A percentile compares a stretch with the other conserved stretches of the same genome.
These are phyloP conservation scores for Clusia tigrina DNA, from an alignment of 2,888 invertebrate species.

Conservation along the genomic window DNA sequence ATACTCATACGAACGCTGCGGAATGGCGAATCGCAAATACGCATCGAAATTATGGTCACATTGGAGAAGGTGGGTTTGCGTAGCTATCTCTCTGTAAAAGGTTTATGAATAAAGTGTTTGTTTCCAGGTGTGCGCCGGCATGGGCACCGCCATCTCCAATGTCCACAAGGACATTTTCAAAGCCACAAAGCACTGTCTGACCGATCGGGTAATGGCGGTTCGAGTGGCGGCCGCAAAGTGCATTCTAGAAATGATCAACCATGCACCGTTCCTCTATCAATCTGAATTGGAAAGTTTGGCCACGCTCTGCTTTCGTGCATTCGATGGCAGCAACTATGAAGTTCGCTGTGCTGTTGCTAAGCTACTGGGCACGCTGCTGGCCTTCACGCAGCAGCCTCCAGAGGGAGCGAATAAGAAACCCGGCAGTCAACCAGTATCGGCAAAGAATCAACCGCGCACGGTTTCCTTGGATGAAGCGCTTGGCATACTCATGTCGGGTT, in stretches of 20 bases:
- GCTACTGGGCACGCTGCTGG: constrained; percentile 77
- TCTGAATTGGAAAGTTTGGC: constrained; percentile 91
- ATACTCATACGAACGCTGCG: constrained; percentile 88
- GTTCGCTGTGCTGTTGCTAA: constrained; percentile 91
- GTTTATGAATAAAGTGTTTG: background rate
- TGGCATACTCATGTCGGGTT: constrained; percentile 90
- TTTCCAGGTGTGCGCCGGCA: constrained; percentile 75
- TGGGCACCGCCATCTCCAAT: constrained; percentile 91
- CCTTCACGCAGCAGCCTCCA: constrained; percentile 77
- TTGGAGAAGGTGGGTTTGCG: constrained; percentile 97
- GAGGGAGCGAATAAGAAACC: constrained; percentile 65
- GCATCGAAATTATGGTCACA: constrained; percentile 97
- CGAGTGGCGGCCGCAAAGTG: constrained; percentile 93
- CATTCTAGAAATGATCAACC: constrained; percentile 86
- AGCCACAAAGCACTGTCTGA: constrained; percentile 84
- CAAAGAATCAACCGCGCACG: constrained; percentile 56
- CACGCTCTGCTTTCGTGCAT: constrained; percentile 88
- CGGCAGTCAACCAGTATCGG: constrained; percentile 39
- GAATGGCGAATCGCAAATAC: constrained; percentile 94
- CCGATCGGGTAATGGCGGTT: constrained; percentile 92
- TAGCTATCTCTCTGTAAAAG: no score
- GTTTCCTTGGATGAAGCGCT: constrained; percentile 91
- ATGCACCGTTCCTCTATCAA: constrained; percentile 84
- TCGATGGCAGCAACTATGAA: constrained; percentile 92
- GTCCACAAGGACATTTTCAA: constrained; percentile 91